Evolutionary conservation across 1,140 invertebrate species (phyloP), one percentile per base, ranked within the genome.

Genomic region (Lordiphosa mommai): DNA sequence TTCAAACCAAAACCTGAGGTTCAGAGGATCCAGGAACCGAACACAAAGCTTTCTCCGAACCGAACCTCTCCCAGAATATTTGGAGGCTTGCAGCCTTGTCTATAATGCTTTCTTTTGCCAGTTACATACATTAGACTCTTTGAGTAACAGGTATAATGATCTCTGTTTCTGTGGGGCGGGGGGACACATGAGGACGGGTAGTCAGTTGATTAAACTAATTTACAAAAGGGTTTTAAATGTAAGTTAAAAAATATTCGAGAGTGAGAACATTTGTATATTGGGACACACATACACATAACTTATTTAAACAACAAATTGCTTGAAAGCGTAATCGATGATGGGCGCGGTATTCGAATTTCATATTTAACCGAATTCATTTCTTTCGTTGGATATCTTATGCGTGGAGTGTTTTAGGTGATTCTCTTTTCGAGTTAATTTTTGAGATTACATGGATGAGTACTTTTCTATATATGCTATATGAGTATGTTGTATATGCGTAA

Each of bases 201-300:
- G 49, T 56, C 53, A 43, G 32, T 33, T 50, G 48, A 58, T 58
- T 40, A 84, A 80, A 84, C 34, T 80, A 80, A 67, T 60, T 59
- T 80, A 80, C 76, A 80, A 80, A 63, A 82, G 76, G 76, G 27
- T 50, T 40, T 51, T 36, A 16, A 20, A 4, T 23, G 17, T 43
- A n/a, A 8, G 37, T 33, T 27, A 59, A 51, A 47, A 52, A 43
- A 65, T 72, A 69, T 79, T 69, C 51, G 73, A 69, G 57, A 59
- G n/a, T n/a, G n/a, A n/a, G n/a, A n/a, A n/a, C n/a, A n/a, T n/a
- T n/a, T n/a, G n/a, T n/a, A n/a, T n/a, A n/a, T n/a, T 27, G 7
- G 23, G 7, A 27, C 23, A 27, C 6, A 67, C 61, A 64, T 60
- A 65, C 69, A 74, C 55, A 70, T 37, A 49, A 64, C 36, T 50